Evolutionary conservation across 2,113 vertebrate species (phyloP).

Genomic region (Atherinomorus stipes): DNA sequence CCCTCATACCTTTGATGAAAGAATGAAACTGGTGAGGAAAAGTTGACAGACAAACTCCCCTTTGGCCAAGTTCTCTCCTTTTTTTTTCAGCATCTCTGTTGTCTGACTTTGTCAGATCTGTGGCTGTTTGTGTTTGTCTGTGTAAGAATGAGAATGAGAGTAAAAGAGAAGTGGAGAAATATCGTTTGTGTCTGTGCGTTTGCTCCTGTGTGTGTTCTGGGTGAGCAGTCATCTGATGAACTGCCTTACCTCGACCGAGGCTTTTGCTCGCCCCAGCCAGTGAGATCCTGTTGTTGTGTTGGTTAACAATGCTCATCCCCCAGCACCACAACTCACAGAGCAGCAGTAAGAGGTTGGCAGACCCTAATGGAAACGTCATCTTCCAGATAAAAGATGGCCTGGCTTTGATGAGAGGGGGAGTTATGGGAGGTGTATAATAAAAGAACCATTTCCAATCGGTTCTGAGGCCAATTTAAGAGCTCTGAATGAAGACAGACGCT

Average conservation of each 20-base stretch:
- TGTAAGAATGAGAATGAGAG: slow-evolving; percentile 34
- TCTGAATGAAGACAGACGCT: slow-evolving; percentile 73
- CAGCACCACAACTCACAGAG: slow-evolving; percentile 77
- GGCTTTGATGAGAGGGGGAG: slow-evolving; percentile 74
- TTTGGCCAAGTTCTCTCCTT: slow-evolving; percentile 58
- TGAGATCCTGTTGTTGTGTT: slow-evolving; percentile 63
- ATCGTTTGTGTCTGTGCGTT: slow-evolving; percentile 20
- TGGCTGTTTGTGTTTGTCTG: slow-evolving; percentile 50
- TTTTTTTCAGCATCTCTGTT: slow-evolving; percentile 46
- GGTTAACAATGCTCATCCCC: slow-evolving; percentile 75
- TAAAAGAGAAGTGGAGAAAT: slow-evolving; percentile 22
- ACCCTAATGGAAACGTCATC: slow-evolving; percentile 84
- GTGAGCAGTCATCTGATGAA: slow-evolving; percentile 72
- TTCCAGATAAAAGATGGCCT: slow-evolving; percentile 75
- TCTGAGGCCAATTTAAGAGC: slow-evolving; percentile 73
- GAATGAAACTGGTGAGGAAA: slow-evolving; percentile 58
- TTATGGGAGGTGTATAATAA: slow-evolving; percentile 74
- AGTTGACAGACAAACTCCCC: slow-evolving; percentile 59
- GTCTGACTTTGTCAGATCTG: slow-evolving; percentile 61
- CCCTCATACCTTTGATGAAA: slow-evolving; percentile 74
- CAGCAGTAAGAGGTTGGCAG: slow-evolving; percentile 77
- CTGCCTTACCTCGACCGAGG: slow-evolving; percentile 32
- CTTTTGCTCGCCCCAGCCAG: slow-evolving; percentile 39
- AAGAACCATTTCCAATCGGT: slow-evolving; percentile 78
- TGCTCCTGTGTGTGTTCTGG: slow-evolving; percentile 60